A percentile compares a stretch with the other conserved stretches of the same genome.
These are phyloP conservation scores for Aphis craccivora DNA, from an alignment of 1,140 invertebrate genomes.

Conservation along the genomic window DNA sequence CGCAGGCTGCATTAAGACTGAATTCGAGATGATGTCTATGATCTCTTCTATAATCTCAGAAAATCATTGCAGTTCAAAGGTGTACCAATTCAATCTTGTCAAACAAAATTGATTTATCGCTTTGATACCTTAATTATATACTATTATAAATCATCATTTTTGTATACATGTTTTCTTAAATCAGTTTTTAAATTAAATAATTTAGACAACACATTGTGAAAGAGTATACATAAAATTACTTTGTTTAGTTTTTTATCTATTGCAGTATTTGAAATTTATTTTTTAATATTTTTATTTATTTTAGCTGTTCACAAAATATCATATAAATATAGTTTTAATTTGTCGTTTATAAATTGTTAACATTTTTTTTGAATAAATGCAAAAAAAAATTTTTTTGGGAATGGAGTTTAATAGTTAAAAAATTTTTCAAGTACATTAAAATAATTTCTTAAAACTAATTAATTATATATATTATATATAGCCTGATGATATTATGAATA, in stretches of 20 bases:
- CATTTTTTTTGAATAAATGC: not conserved
- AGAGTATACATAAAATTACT: not conserved
- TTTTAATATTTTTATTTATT: no score
- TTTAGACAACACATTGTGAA: not conserved
- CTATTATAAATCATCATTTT: not conserved
- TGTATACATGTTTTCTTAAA: not conserved
- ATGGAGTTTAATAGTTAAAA: not conserved
- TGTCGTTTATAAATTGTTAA: not conserved
- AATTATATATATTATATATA: not conserved
- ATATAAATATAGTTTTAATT: not conserved
- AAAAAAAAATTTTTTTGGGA: no score
- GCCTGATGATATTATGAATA: not conserved
- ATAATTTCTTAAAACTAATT: not conserved
- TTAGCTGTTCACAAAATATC: not conserved
- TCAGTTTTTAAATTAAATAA: not conserved
- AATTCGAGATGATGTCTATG: not conserved
- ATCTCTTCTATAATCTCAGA: constrained; percentile 6
- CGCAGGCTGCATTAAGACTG: not conserved
- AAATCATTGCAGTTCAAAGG: not conserved
- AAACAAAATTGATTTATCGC: constrained; percentile 1
- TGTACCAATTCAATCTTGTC: constrained; percentile 8
- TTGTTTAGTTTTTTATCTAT: not conserved
- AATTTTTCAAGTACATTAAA: not conserved
- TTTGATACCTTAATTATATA: not conserved
- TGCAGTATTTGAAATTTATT: no score